A percentile compares a stretch with the other conserved stretches of the same genome.
Conservation (phyloP, 2,888 invertebrate species). For the Drosophila nr. perissopoda region DNA sequence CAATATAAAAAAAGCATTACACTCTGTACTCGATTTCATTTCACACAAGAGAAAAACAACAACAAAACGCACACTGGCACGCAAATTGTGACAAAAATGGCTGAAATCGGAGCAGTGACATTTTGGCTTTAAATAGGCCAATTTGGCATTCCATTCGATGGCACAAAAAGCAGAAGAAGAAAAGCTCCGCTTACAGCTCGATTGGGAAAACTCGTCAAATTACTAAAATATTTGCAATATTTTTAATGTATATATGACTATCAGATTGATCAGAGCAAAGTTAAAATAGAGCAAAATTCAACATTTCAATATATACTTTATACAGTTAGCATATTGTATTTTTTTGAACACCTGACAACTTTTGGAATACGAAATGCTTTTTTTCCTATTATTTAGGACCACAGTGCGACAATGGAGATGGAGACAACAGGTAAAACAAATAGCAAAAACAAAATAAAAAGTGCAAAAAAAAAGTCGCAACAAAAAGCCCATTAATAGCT, state of each 20-base stretch:
- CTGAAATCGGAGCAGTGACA: slow-evolving; percentile 12
- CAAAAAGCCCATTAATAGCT: slow-evolving; percentile 79
- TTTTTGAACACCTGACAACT: not conserved
- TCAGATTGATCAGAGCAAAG: not conserved
- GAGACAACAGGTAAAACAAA: slow-evolving; percentile 48
- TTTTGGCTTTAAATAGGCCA: slow-evolving; percentile 11
- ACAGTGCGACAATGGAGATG: slow-evolving; percentile 53
- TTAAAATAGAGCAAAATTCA: not conserved
- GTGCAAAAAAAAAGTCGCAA: slow-evolving; percentile 51
- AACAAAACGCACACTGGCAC: slow-evolving; percentile 60
- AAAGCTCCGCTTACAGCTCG: not conserved
- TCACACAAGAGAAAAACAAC: slow-evolving; percentile 39
- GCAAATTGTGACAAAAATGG: slow-evolving; percentile 10
- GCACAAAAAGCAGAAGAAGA: not conserved
- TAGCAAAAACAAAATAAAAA: slow-evolving; percentile 5
- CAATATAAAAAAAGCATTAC: slow-evolving; percentile 49
- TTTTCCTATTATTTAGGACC: slow-evolving; percentile 36
- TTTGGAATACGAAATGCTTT: slow-evolving; percentile 1
- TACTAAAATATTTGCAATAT: not conserved
- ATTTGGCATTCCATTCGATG: slow-evolving; percentile 25
- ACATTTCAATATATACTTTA: not conserved
- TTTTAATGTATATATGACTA: not conserved
- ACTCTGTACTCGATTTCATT: slow-evolving; percentile 77
- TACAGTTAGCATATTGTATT: not conserved
- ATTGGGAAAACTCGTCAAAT: slow-evolving; percentile 5